These are phyloP conservation scores for Drosophila melanosoma DNA, from an alignment of 2,888 invertebrate species.

Conservation along the genomic window DNA sequence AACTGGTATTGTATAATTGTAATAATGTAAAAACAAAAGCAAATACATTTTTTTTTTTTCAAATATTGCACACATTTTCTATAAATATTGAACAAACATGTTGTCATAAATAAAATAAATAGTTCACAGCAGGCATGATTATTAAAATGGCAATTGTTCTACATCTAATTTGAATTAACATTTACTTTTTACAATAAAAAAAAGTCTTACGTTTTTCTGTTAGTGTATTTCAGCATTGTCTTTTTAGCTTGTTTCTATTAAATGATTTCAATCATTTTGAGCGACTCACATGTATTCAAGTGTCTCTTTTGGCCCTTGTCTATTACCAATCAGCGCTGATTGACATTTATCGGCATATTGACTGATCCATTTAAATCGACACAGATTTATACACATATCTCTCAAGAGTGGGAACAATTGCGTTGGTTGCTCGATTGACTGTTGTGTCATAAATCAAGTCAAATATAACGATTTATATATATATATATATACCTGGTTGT, in stretches of 20 bases:
- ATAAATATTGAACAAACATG: not conserved
- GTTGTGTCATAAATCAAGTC: constrained; percentile 66
- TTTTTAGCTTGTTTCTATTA: not conserved
- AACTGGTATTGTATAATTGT: not conserved
- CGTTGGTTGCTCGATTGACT: constrained; percentile 50
- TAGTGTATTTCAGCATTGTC: constrained; percentile 12
- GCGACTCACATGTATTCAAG: constrained; percentile 41
- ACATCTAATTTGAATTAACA: not conserved
- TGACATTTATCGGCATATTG: constrained; percentile 70
- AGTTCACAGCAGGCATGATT: not conserved
- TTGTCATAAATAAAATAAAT: too few species aligned
- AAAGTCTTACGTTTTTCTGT: not conserved
- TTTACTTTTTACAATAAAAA: not conserved
- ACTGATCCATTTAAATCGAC: constrained; percentile 52
- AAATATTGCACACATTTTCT: not conserved
- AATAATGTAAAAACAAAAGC: not conserved
- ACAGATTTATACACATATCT: constrained; percentile 10
- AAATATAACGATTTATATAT: constrained; percentile 37
- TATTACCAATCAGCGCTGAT: constrained; percentile 38
- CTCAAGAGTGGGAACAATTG: constrained; percentile 38
- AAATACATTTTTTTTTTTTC: not conserved
- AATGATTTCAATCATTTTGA: constrained; percentile 41
- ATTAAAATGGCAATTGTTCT: not conserved
- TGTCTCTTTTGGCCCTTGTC: constrained; percentile 49
- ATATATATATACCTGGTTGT: constrained; percentile 37